Conservation (phyloP, 2,888 invertebrate genomes). For the Nebria salina region DNA sequence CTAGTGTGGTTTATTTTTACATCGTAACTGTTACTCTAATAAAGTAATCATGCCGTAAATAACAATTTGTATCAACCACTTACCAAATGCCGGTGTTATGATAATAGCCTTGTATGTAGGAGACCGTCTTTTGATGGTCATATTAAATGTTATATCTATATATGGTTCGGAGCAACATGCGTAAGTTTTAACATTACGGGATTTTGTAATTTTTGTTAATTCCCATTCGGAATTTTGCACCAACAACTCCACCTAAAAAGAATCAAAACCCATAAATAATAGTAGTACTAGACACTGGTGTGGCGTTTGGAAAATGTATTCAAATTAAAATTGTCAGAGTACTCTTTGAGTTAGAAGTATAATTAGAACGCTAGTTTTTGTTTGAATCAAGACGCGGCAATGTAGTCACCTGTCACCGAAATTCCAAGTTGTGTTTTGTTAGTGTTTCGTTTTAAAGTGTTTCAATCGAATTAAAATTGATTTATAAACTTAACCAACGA, state of each 20-base stretch:
- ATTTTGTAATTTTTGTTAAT: slow-evolving; percentile 60
- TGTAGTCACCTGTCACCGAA: neutral
- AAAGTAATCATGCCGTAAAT: neutral
- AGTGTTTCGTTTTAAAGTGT: neutral
- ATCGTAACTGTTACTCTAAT: neutral
- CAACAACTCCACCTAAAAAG: slow-evolving; percentile 13
- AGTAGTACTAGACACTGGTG: no score
- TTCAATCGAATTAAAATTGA: neutral
- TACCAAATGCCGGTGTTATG: slow-evolving; percentile 71
- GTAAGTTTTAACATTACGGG: slow-evolving; percentile 62
- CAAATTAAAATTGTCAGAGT: neutral
- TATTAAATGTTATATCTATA: slow-evolving; percentile 64
- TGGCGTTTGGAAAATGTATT: no score
- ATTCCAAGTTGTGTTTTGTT: neutral
- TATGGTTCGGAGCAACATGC: slow-evolving; percentile 69
- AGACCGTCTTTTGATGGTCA: slow-evolving; percentile 67
- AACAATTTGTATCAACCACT: slow-evolving; percentile 39
- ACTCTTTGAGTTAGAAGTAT: neutral
- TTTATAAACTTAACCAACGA: neutral
- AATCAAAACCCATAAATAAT: neutral
- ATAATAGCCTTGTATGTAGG: slow-evolving; percentile 70
- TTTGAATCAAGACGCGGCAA: neutral
- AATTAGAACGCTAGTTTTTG: neutral
- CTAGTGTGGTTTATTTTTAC: neutral
- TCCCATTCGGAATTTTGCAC: slow-evolving; percentile 62